Evolutionary conservation across 2,888 invertebrate species (phyloP).

Genomic region (Myopa tessellatipennis): DNA sequence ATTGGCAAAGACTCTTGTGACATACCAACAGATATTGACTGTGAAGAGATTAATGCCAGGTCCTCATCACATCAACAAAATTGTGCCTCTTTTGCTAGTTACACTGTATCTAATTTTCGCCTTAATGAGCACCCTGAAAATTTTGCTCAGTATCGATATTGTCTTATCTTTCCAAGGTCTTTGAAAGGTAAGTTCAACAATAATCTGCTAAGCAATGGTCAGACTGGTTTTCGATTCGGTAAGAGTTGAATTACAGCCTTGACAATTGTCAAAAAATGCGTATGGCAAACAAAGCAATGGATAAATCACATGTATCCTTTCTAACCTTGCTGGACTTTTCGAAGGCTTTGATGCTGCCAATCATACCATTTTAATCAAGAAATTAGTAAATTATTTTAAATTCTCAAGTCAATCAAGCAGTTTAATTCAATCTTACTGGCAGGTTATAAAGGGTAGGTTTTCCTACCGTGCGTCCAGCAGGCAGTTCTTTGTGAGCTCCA

Average conservation of each 20-base stretch:
- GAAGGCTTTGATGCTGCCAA: not conserved
- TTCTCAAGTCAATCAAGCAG: no score
- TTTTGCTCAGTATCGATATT: not conserved
- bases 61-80: not conserved
- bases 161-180: not conserved
- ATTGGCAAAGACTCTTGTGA: not conserved
- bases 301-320: not conserved
- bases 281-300: no score
- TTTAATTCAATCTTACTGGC: no score
- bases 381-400: not conserved
- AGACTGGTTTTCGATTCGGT: not conserved
- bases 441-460: no score
- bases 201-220: not conserved
- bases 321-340: slow-evolving; percentile 7
- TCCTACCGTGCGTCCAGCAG: no score
- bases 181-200: not conserved
- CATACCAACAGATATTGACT: not conserved
- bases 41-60: not conserved
- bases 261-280: not conserved
- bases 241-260: not conserved
- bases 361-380: not conserved
- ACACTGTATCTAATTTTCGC: not conserved
- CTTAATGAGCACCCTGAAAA: not conserved
- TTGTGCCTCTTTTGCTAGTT: not conserved
- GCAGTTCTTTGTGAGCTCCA: no score